Evolutionary conservation across 1,140 invertebrate genomes (phyloP).

Genomic region (Cyphomyrmex costatus): DNA sequence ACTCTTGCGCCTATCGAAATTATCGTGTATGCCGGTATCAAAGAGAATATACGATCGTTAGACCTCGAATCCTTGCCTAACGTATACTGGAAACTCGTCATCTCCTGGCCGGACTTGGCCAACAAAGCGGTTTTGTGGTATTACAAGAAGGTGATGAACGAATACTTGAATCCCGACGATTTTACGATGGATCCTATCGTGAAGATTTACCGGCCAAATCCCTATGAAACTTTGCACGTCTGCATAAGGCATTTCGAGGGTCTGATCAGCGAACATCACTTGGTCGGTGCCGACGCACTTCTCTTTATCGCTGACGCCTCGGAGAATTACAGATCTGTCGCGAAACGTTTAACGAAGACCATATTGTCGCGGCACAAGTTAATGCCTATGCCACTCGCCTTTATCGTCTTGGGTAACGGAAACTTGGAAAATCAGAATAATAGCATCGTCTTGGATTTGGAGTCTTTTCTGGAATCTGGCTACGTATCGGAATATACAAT

Average conservation of each 20-base stretch:
- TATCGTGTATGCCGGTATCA: constrained; percentile 80
- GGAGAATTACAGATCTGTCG: constrained; percentile 74
- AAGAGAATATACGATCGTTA: constrained; percentile 77
- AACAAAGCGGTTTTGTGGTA: constrained; percentile 77
- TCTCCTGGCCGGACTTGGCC: constrained; percentile 87
- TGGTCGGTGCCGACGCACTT: constrained; percentile 80
- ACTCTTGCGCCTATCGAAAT: constrained; percentile 76
- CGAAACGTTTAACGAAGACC: constrained; percentile 79
- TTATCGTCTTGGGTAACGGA: constrained; percentile 76
- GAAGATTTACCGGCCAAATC: constrained; percentile 79
- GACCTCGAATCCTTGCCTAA: constrained; percentile 77
- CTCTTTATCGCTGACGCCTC: constrained; percentile 78
- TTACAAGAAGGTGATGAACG: constrained; percentile 79
- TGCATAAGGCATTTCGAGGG: constrained; percentile 83
- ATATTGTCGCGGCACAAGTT: constrained; percentile 80
- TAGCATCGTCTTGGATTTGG: constrained; percentile 64
- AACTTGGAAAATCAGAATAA: constrained; percentile 57
- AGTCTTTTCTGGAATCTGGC: constrained; percentile 80
- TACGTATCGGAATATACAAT: constrained; percentile 82
- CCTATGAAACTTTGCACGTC: constrained; percentile 79
- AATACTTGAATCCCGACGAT: constrained; percentile 79
- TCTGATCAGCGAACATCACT: constrained; percentile 72
- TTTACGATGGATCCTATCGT: constrained; percentile 78
- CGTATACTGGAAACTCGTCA: constrained; percentile 90
- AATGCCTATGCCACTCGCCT: constrained; percentile 81